Percentiles rank a stretch among this genome's conserved stretches.
Conservation (phyloP, 2,888 invertebrate species). For the Hecatera dysodea region DNA sequence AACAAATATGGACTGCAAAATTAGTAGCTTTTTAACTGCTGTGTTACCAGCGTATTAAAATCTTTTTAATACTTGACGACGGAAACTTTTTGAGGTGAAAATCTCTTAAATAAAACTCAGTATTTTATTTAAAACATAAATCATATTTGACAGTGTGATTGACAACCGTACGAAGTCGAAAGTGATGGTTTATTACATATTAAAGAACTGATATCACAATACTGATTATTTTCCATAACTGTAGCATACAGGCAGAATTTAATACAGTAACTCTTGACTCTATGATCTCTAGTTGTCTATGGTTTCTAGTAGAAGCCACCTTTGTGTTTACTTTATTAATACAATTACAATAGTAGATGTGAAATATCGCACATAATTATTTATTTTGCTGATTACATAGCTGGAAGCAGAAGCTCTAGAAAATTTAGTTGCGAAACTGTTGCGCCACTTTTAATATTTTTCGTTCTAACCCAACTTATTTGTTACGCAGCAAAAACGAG, state of each 20-base stretch:
- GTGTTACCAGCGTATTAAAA: not conserved
- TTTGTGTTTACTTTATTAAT: constrained; percentile 14
- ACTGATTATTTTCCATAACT: constrained; percentile 33
- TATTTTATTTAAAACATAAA: not conserved
- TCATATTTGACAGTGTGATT: not conserved
- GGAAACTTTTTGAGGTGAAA: not conserved
- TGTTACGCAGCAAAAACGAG: not conserved
- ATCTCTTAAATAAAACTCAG: not conserved
- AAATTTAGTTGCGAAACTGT: constrained; percentile 26
- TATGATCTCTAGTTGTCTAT: constrained; percentile 15
- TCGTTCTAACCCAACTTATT: not conserved
- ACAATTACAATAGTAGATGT: not conserved
- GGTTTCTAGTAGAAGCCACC: constrained; percentile 30
- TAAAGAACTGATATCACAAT: constrained; percentile 48
- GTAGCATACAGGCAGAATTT: constrained; percentile 12
- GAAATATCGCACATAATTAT: not conserved
- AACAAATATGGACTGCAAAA: not conserved
- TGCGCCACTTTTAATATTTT: not conserved
- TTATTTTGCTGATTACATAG: not conserved
- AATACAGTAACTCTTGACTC: constrained; percentile 18
- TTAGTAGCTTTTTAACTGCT: not conserved
- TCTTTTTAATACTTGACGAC: not conserved
- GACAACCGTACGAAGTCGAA: constrained; percentile 35
- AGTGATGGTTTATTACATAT: constrained; percentile 10
- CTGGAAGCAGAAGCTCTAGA: not conserved